phyloP scores from a whole-genome alignment of 2,113 vertebrate species.

The Scomber japonicus region DNA sequence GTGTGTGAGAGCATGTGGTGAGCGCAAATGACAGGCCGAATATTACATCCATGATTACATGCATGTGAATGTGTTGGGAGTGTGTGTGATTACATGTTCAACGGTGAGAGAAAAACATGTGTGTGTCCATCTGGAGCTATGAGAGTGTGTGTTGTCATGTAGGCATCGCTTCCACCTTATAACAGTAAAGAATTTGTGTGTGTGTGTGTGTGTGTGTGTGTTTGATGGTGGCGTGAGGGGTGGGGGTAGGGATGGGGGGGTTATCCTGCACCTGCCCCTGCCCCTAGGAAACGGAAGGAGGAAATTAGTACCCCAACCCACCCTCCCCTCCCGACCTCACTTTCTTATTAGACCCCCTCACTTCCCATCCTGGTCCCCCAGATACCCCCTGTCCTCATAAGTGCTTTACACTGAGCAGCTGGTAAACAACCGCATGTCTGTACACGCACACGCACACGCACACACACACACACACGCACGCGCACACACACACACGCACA shows the following conservation, averaged over 20 bases:
- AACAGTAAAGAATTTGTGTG: conserved; percentile 61
- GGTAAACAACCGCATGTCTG: conserved; percentile 59
- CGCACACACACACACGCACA: too few species aligned
- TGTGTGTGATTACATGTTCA: conserved; percentile 50
- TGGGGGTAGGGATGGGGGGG: conserved; percentile 4
- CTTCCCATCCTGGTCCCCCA: conserved; percentile 20
- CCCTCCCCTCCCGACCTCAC: not conserved
- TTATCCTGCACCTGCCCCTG: conserved; percentile 82
- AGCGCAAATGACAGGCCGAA: conserved; percentile 39
- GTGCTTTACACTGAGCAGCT: conserved; percentile 54
- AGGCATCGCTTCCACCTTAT: conserved; percentile 18
- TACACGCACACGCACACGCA: not conserved
- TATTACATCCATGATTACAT: conserved; percentile 49
- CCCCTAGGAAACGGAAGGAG: conserved; percentile 74
- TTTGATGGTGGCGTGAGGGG: conserved; percentile 8
- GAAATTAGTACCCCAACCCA: conserved; percentile 59
- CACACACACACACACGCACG: conserved; percentile 2
- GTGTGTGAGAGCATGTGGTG: not conserved
- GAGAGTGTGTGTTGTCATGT: conserved; percentile 35
- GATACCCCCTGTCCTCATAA: conserved; percentile 12
- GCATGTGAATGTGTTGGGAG: conserved; percentile 36
- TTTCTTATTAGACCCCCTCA: conserved; percentile 59
- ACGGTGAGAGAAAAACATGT: conserved; percentile 35
- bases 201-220: conserved; percentile 35
- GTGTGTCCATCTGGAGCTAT: conserved; percentile 27